These are phyloP conservation scores for Drosophila antonietae DNA, from an alignment of 2,888 invertebrate species.

Conservation along the genomic window DNA sequence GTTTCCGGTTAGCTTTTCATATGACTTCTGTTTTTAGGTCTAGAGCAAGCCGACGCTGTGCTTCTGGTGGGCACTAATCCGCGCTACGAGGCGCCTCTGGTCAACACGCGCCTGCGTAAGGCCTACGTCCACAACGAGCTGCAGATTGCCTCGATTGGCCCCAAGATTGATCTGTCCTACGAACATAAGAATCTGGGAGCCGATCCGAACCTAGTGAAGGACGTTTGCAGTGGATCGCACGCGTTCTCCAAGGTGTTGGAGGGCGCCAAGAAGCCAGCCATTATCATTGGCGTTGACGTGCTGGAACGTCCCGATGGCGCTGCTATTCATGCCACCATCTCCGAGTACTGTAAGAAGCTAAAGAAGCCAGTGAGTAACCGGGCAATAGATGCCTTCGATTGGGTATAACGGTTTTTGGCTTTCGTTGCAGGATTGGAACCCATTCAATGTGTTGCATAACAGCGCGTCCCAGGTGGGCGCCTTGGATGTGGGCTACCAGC, in stretches of 20 bases:
- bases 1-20: not conserved
- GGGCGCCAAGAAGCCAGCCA: slow-evolving; percentile 94
- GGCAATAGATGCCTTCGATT: not conserved
- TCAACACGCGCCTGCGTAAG: slow-evolving; percentile 98
- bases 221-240: slow-evolving; percentile 90
- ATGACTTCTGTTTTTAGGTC: slow-evolving; percentile 85
- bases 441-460: slow-evolving; percentile 97
- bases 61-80: slow-evolving; percentile 98
- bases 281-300: slow-evolving; percentile 95
- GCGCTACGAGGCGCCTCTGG: slow-evolving; percentile 97
- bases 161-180: slow-evolving; percentile 96
- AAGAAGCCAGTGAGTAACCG: slow-evolving; percentile 85
- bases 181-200: slow-evolving; percentile 96
- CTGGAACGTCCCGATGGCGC: slow-evolving; percentile 92
- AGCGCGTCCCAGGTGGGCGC: slow-evolving; percentile 97
- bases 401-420: not conserved
- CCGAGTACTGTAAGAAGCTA: slow-evolving; percentile 88
- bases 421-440: slow-evolving; percentile 87
- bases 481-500: slow-evolving; percentile 96
- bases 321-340: slow-evolving; percentile 90
- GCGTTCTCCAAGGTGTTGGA: slow-evolving; percentile 89
- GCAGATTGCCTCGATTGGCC: slow-evolving; percentile 94
- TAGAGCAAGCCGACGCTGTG: slow-evolving; percentile 97
- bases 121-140: slow-evolving; percentile 97
- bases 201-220: slow-evolving; percentile 89